Evolutionary conservation across 2,888 invertebrate genomes (phyloP).

Genomic region (Luperina nickerlii): DNA sequence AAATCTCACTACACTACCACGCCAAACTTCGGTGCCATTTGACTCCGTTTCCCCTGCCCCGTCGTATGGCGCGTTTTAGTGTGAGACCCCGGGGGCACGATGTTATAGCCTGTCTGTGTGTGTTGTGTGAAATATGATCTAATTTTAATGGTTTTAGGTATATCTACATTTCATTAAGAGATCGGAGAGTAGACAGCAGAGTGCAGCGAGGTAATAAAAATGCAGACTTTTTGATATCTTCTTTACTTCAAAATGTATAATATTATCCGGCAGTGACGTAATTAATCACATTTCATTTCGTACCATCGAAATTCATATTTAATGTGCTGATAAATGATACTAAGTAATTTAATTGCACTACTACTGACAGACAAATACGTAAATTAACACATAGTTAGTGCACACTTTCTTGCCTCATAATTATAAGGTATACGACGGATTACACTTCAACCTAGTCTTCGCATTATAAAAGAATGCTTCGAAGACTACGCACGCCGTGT

Average conservation of each 20-base stretch:
- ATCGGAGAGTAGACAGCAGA: background rate
- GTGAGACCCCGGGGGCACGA: background rate
- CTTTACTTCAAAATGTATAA: slow-evolving; percentile 27
- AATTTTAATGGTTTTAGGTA: background rate
- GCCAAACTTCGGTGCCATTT: too few species aligned
- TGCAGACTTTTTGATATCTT: slow-evolving; percentile 4
- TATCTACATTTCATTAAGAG: background rate
- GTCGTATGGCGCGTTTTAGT: too few species aligned
- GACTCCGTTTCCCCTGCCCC: too few species aligned
- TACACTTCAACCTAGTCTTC: too few species aligned
- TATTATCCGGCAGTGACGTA: slow-evolving; percentile 7
- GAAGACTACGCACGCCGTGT: background rate
- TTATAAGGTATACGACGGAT: too few species aligned
- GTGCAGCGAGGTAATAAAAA: slow-evolving; percentile 7
- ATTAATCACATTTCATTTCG: background rate
- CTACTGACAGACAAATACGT: background rate
- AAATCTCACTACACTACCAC: too few species aligned
- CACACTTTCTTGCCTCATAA: background rate
- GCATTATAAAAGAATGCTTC: slow-evolving; percentile 1
- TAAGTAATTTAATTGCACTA: background rate
- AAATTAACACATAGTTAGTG: background rate
- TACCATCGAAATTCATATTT: background rate
- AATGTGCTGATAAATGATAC: slow-evolving; percentile 4
- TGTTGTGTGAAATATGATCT: background rate
- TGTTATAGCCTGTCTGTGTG: too few species aligned